Conservation (phyloP, 2,888 invertebrate genomes). For the Celastrina argiolus region DNA sequence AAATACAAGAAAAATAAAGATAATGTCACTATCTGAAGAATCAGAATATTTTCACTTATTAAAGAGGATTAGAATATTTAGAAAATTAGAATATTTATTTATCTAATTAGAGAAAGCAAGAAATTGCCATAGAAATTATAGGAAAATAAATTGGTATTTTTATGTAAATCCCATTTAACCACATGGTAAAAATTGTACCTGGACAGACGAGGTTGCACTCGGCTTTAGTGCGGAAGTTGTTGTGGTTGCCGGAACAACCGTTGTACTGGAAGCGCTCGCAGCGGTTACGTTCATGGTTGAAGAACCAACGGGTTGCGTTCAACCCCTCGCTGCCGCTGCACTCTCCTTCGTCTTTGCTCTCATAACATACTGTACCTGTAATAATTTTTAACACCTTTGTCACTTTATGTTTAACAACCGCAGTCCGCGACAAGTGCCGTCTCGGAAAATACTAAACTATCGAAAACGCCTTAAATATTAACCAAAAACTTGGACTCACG, state of each 20-base stretch:
- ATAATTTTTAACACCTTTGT: too few relatives aligned
- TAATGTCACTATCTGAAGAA: too few relatives aligned
- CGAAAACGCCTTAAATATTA: too few relatives aligned
- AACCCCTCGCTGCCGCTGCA: slow-evolving; percentile 66
- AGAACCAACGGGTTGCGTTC: slow-evolving; percentile 82
- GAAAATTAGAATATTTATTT: too few relatives aligned
- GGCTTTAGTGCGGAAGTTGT: slow-evolving; percentile 88
- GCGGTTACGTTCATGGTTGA: slow-evolving; percentile 86
- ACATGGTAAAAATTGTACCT: slow-evolving; percentile 57
- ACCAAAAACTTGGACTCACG: slow-evolving; percentile 62
- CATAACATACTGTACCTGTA: slow-evolving; percentile 87
- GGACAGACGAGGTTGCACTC: slow-evolving; percentile 90
- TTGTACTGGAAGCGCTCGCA: slow-evolving; percentile 84
- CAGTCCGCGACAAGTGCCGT: too few relatives aligned
- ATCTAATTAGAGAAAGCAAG: not conserved
- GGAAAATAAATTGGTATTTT: too few relatives aligned
- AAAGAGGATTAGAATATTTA: too few relatives aligned
- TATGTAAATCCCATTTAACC: not conserved
- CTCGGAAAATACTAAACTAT: too few relatives aligned
- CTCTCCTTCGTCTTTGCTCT: slow-evolving; percentile 80
- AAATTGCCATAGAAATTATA: not conserved
- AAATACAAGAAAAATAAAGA: too few relatives aligned
- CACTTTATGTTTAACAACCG: too few relatives aligned
- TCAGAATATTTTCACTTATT: too few relatives aligned
- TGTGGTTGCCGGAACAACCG: slow-evolving; percentile 89